Evolutionary conservation across 2,888 invertebrate genomes (phyloP), one percentile per base, ranked within the genome.

Genomic region (Loripinus fragilis): DNA sequence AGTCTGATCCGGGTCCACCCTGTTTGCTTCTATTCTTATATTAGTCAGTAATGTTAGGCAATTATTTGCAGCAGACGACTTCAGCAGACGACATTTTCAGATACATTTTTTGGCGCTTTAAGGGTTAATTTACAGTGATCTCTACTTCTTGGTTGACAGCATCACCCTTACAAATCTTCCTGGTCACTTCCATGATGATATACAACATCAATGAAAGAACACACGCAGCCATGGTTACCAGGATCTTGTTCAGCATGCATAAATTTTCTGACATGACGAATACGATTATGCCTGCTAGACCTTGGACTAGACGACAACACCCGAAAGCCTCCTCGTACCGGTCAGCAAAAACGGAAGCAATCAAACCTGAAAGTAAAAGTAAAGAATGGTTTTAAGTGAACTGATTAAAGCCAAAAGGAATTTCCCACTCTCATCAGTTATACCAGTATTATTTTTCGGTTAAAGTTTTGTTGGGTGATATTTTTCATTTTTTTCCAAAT

Each of bases 321-420:
- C 92, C 90, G 74, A 91, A 92, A 0, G 92, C 93, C 23, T 90
- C 88, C 74, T 93, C 93, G 66, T 90, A 91, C 41, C 89, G 86
- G 60, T 91, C 88, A 1, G 88, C 85, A 75, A 93, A 93, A n/a
- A 91, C 69, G 0, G 89, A 81, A 0, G 91, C 91, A 64, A 92
- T 86, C 76, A 93, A 66, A 86, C 91, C 93, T 93, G 85, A 2
- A 81, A 78, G 41, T 25, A 66, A 42, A 64, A 38, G 68, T 5
- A 38, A 38, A 12, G 7, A 12, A 38, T 38, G 38, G n/a, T n/a
- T n/a, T n/a, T n/a, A n/a, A n/a, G n/a, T n/a, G n/a, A n/a, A n/a
- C n/a, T n/a, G n/a, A n/a, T n/a, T n/a, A n/a, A n/a, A n/a, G n/a
- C n/a, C n/a, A n/a, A n/a, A n/a, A n/a, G n/a, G n/a, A n/a, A n/a